These are phyloP conservation scores for Halcyon senegalensis DNA, from an alignment of 2,113 vertebrate species.

Conservation along the genomic window DNA sequence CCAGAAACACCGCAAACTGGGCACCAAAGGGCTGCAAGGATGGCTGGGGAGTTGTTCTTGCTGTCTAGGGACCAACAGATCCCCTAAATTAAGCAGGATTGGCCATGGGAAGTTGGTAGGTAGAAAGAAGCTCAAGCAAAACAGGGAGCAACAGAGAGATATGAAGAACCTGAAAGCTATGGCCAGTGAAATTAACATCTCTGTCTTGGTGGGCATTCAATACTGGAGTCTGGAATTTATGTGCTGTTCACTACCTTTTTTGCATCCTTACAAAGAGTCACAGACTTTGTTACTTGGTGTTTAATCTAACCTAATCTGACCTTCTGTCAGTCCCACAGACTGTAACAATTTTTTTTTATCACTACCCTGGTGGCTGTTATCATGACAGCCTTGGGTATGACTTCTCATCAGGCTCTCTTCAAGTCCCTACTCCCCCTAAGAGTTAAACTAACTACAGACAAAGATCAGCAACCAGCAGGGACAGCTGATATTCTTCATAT, in stretches of 20 bases:
- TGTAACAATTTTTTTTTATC: not conserved
- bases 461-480: not conserved
- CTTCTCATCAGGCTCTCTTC: not conserved
- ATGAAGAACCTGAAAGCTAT: not conserved
- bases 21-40: not conserved
- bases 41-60: not conserved
- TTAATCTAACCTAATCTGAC: not conserved
- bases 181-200: not conserved
- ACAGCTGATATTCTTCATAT: not conserved
- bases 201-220: not conserved
- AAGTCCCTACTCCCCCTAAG: not conserved
- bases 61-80: not conserved
- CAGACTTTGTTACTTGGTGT: not conserved
- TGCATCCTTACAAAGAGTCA: not conserved
- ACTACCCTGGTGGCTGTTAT: not conserved
- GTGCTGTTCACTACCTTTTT: not conserved
- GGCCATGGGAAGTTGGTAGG: not conserved
- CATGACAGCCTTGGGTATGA: not conserved
- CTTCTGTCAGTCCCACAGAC: not conserved
- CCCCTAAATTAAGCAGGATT: not conserved
- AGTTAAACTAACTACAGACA: not conserved
- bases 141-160: not conserved
- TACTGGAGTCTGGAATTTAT: not conserved
- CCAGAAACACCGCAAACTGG: not conserved
- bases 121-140: not conserved